These are phyloP conservation scores for Spilarctia lutea DNA, from an alignment of 2,888 invertebrate genomes.

Conservation along the genomic window DNA sequence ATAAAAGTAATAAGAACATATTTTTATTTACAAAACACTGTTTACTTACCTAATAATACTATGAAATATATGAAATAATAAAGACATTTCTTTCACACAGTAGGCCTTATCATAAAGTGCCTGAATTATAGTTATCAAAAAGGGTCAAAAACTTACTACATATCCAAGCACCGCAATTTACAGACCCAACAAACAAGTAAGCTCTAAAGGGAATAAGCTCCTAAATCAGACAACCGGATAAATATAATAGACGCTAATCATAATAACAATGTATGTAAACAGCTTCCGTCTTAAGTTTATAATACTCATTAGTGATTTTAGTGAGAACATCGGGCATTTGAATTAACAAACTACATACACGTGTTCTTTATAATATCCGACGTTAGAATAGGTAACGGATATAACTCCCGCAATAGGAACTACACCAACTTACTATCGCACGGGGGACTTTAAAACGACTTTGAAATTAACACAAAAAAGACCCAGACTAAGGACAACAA, in stretches of 20 bases:
- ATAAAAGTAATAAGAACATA: background rate
- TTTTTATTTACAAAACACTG: background rate
- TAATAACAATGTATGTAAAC: constrained; percentile 69
- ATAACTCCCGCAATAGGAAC: background rate
- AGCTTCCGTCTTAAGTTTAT: constrained; percentile 57
- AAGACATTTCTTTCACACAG: constrained; percentile 9
- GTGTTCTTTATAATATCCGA: constrained; percentile 13
- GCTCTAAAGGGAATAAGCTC: constrained; percentile 66
- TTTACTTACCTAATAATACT: constrained; percentile 9
- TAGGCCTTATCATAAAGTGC: constrained; percentile 18
- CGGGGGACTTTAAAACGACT: too few relatives aligned
- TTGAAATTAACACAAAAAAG: too few relatives aligned
- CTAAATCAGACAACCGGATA: constrained; percentile 64
- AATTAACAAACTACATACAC: constrained; percentile 30
- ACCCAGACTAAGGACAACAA: too few relatives aligned
- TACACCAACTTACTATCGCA: too few relatives aligned
- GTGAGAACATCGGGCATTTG: constrained; percentile 44
- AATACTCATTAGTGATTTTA: constrained; percentile 49
- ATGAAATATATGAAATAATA: too few relatives aligned
- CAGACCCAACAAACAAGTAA: constrained; percentile 50
- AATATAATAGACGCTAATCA: constrained; percentile 67
- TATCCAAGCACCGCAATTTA: constrained; percentile 34
- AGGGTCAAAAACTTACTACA: constrained; percentile 32
- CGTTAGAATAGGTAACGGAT: background rate
- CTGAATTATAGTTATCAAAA: constrained; percentile 31